Base-by-base conservation (phyloP, 2,888 invertebrate genomes). In the Cheilosia vernalis region DNA sequence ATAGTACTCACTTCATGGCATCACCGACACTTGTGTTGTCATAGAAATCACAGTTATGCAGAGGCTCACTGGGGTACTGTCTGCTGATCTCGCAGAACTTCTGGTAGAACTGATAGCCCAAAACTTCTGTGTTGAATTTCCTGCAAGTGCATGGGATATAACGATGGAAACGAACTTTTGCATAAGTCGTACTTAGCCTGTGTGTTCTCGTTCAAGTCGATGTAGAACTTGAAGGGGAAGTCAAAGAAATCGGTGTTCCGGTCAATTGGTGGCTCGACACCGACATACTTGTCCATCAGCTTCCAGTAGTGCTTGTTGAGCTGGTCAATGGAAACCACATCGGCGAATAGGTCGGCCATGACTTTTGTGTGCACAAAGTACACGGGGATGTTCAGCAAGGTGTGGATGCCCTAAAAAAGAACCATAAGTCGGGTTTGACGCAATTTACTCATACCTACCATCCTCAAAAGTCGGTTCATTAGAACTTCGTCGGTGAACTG, bases 41-140 rank as follows among this genome's bases (percentile, higher is more conserved):
- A 91, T 96, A 96, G 89, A 98, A 97, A 89, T 98, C 97, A 90
- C 98, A 98, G 88, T 21, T 55, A 74, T 97, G 95, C 5, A 98
- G 93, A 7, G 95, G 95, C 7, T 94, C 93, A 1, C 44, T 55
- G 4, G 73, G 63, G 4, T 53, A 63, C n/a, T 73, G 44, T 21
- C 63, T 55, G 55, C 55, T 33, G n/a, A 73, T 33, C 9, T 42
- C 40, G 42, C 73, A 73, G 7, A 73, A 21, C 13, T 51, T 63
- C 30, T 63, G 53, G 30, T 73, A 55, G 13, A 73, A 51, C 37
- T 73, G 73, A 4, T 63, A 74, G 33, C 64, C 49, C n/a, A 70
- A 9, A 1, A 69, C 19, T 9, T 69, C 56, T 0, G 67, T 33
- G 13, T 30, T 30, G 9, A 69, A 69, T 7, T 69, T 69, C 30